Percentiles rank a stretch among this genome's conserved stretches.
Evolutionary conservation across 92 coral and sea anemone species (phyloP).

Genomic region (Palythoa grandiflora): DNA sequence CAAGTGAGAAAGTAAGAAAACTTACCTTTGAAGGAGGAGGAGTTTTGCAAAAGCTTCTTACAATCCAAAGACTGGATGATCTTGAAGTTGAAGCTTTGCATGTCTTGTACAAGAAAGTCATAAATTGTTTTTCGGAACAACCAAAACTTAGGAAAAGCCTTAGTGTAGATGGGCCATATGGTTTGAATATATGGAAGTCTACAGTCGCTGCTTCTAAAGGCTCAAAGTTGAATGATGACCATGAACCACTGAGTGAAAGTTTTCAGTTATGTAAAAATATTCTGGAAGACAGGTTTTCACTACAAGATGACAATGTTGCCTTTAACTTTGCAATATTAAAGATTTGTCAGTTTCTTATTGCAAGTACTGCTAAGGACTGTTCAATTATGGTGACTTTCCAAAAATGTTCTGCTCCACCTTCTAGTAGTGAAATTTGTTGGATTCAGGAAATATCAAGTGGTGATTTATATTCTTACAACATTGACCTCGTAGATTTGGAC

Average conservation of each 20-base stretch:
- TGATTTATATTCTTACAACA: conserved; percentile 60
- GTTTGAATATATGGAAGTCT: conserved; percentile 63
- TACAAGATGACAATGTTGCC: conserved; percentile 31
- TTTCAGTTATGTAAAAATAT: conserved; percentile 22
- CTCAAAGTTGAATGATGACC: not conserved
- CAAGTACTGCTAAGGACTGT: conserved; percentile 93
- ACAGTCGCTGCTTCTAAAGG: conserved; percentile 21
- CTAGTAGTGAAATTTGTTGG: conserved; percentile 20
- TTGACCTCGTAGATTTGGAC: conserved; percentile 92
- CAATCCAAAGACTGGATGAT: conserved; percentile 82
- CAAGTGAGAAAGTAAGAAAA: not conserved
- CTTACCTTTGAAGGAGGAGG: conserved; percentile 78
- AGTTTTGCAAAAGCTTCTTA: conserved; percentile 70
- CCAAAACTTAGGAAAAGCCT: conserved; percentile 57
- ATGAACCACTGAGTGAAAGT: not conserved
- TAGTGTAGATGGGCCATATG: conserved; percentile 70
- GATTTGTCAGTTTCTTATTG: conserved; percentile 79
- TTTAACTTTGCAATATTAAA: conserved; percentile 57
- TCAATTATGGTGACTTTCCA: conserved; percentile 92
- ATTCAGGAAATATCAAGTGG: conserved; percentile 51
- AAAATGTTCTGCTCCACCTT: conserved; percentile 33
- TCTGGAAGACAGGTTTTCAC: conserved; percentile 15
- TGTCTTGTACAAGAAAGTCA: conserved; percentile 61
- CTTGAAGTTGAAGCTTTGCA: conserved; percentile 81
- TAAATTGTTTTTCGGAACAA: conserved; percentile 53